Evolutionary conservation across 2,113 vertebrate genomes (phyloP), one percentile per base, ranked within the genome.

Genomic region (Oriolus oriolus): DNA sequence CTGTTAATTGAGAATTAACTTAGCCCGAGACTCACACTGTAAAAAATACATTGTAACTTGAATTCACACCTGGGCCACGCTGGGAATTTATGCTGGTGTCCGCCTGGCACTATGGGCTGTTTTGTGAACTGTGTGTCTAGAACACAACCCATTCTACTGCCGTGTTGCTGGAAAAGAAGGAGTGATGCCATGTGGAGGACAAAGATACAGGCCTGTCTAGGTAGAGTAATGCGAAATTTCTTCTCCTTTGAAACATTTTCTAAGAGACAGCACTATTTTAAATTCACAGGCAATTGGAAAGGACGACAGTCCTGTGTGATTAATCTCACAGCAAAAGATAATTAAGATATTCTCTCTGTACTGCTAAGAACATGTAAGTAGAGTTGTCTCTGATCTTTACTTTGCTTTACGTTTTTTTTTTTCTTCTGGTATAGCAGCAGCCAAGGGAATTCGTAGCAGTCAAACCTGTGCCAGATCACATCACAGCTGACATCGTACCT

Each of bases 381-480:
- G 63, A 84, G 12, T 27, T 74, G 59, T 37, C 60, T 94, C 95
- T 94, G 90, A 96, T 95, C 91, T 91, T 84, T 69, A 59, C 64
- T 93, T 92, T 42, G 26, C 79, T 94, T 95, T 47, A 87, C 90
- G 63, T 12, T 16, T 15, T 24, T 81, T 82, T n/a, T n/a, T 63
- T 53, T 92, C 75, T 80, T 11, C 82, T 92, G 42, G n/a, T 93
- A 33, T 52, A 88, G 66, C 56, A 83, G n/a, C 44, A 64, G 78
- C 63, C 92, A 56, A 71, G 93, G 90, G 93, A 91, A 94, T 93
- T 92, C 0, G 3, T 68, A 86, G 64, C 35, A 74, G 71, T 93
- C 8, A 83, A 96, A 84, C 42, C 75, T 68, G 71, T 81, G 90
- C 95, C 93, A 96, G 90, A 94, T 95, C 93, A 93, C 90, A 96